phyloP scores from a whole-genome alignment of 2,797 vertebrate species.

The Coilia nasus region DNA sequence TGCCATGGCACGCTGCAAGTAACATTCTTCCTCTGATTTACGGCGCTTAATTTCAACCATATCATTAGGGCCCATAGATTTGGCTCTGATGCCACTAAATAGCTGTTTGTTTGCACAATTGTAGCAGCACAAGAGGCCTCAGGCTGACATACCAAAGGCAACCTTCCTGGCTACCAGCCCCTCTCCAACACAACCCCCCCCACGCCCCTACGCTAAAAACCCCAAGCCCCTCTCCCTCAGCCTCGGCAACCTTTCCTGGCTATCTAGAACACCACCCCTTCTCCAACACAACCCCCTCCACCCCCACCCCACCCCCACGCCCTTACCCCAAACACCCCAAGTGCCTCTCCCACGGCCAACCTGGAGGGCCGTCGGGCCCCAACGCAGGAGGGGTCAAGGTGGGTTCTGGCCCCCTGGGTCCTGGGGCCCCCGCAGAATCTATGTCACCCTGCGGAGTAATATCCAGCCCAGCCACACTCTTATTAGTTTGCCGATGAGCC shows the following conservation, averaged over 20 bases:
- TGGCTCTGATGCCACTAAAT: constrained; percentile 51
- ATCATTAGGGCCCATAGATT: constrained; percentile 63
- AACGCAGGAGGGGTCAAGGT: not conserved
- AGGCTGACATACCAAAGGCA: constrained; percentile 34
- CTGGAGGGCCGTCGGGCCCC: not conserved
- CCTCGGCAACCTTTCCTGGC: too few species aligned
- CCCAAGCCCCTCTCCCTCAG: not conserved
- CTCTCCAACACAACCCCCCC: constrained; percentile 29
- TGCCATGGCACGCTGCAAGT: constrained; percentile 37
- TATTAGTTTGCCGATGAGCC: not conserved
- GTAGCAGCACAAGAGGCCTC: constrained; percentile 46
- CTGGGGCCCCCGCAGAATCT: not conserved
- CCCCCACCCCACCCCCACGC: too few species aligned
- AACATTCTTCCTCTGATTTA: constrained; percentile 64
- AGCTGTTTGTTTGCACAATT: constrained; percentile 50
- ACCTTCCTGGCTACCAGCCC: not conserved
- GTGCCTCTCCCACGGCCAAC: too few species aligned
- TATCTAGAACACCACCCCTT: not conserved
- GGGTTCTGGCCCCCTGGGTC: not conserved
- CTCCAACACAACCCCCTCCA: not conserved
- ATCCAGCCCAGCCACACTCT: not conserved
- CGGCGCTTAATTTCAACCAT: constrained; percentile 53
- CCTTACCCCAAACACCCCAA: too few species aligned
- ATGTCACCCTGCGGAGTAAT: not conserved
- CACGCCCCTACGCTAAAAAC: not conserved